Evolutionary conservation across 2,113 vertebrate genomes (phyloP).

Genomic region (Coptodon bakossiorum): DNA sequence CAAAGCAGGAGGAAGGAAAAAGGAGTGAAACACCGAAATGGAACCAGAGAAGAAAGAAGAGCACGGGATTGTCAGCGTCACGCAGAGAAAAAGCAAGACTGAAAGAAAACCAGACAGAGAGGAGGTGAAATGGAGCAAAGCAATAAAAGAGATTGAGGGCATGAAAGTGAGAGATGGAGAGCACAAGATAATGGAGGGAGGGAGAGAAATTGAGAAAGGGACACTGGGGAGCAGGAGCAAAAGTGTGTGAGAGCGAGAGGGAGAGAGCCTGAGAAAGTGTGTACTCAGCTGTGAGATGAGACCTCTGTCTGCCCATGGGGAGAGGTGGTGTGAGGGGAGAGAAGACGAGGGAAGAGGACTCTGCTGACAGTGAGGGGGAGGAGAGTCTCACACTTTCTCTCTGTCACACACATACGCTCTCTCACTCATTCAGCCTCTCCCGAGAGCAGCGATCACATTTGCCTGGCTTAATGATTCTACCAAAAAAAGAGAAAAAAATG

Average conservation of each 20-base stretch:
- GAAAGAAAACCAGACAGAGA: conserved; percentile 23
- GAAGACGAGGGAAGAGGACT: conserved; percentile 40
- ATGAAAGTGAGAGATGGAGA: conserved; percentile 65
- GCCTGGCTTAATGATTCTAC: conserved; percentile 27
- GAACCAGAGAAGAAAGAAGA: conserved; percentile 5
- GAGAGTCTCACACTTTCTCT: conserved; percentile 29
- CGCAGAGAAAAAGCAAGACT: not conserved
- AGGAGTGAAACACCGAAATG: conserved; percentile 7
- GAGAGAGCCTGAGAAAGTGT: conserved; percentile 70
- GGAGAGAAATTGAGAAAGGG: conserved; percentile 66
- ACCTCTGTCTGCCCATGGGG: conserved; percentile 66
- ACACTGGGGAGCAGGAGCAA: conserved; percentile 63
- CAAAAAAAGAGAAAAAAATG: not conserved
- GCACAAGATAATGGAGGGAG: conserved; percentile 64
- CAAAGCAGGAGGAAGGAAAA: not conserved
- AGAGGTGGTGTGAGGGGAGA: conserved; percentile 50
- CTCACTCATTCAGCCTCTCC: conserved; percentile 19
- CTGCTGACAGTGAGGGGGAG: conserved; percentile 48
- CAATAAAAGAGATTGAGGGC: conserved; percentile 63
- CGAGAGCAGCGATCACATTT: conserved; percentile 14
- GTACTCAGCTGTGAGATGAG: conserved; percentile 77
- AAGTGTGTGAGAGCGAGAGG: conserved; percentile 64
- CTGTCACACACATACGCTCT: not conserved
- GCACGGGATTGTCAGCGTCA: conserved; percentile 1
- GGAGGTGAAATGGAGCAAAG: conserved; percentile 62